Evolutionary conservation across 2,888 invertebrate genomes (phyloP), one percentile per base, ranked within the genome.

Genomic region (Heteromurus nitidus): DNA sequence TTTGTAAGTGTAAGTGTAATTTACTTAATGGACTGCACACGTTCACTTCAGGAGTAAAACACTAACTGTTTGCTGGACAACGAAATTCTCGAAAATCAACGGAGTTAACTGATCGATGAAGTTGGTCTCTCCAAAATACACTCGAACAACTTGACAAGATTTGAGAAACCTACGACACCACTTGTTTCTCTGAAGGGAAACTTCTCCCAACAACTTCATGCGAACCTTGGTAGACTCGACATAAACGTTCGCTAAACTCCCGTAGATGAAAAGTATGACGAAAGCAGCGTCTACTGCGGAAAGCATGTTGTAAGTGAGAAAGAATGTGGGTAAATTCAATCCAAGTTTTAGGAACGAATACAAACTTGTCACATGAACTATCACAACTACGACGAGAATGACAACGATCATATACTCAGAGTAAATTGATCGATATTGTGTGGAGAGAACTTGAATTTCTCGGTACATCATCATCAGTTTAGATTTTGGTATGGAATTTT

Each of bases 111-210:
- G 28, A 50, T 68, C 50, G 11, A 47, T 7, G 24, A 50, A 68
- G 18, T 44, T 65, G 16, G 24, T 65, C 2, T 47, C 68, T 28
- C 68, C 68, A 28, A 68, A 47, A 11, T 68, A 30, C 5, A 68
- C 26, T 18, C 28, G 47, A 9, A 68, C 24, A 11, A 26, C 3
- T 22, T n/a, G 68, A 26, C 68, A 68, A 7, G 47, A 28, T 5
- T 24, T 47, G 18, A 47, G 24, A 50, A 50, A 50, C 13, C 16
- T 24, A 5, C 50, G 68, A 47, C 26, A 50, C 68, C 68, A 50
- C 1, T 11, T 16, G n/a, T 42, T 42, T 16, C 3, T 9, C 26
- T 65, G 36, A 5, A 65, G n/a, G 16, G 3, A n/a, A 20, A 11
- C 1, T 2, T 65, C 44, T n/a, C 65, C 42, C 11, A 5, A 9